Evolutionary conservation across 2,888 invertebrate genomes (phyloP).

Genomic region (Tipula lateralis): DNA sequence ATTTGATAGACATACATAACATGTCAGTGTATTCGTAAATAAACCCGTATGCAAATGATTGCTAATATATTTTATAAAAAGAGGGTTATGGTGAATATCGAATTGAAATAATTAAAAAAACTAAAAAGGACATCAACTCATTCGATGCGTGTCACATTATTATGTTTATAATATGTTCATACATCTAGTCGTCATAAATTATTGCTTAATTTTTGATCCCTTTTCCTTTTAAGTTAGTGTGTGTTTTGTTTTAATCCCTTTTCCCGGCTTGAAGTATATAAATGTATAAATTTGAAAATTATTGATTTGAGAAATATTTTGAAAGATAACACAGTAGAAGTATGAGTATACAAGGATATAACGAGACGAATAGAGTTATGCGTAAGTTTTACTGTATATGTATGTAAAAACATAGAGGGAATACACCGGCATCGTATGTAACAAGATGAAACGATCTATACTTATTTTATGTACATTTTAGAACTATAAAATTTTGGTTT

Average conservation of each 20-base stretch:
- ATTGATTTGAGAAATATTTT: conserved; percentile 11
- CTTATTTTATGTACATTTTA: conserved; percentile 20
- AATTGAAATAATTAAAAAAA: not conserved
- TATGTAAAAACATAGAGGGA: not conserved
- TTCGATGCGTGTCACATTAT: not conserved
- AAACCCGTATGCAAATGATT: not conserved
- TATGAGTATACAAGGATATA: no score
- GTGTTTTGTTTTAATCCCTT: not conserved
- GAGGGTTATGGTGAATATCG: not conserved
- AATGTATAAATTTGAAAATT: not conserved
- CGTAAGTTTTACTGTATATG: not conserved
- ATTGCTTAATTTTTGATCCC: conserved; percentile 11
- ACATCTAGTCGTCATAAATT: not conserved
- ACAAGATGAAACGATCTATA: not conserved
- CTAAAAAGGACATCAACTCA: not conserved
- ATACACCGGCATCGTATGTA: not conserved
- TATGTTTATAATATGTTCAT: no score
- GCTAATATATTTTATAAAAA: not conserved
- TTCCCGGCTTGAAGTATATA: not conserved
- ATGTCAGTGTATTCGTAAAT: not conserved
- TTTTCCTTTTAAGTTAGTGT: not conserved
- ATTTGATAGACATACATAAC: no score
- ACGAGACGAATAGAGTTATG: not conserved
- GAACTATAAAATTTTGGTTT: conserved; percentile 29
- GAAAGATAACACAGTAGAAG: not conserved